Base-by-base conservation (phyloP, 1,140 invertebrate genomes). In the Heliconius himera region DNA sequence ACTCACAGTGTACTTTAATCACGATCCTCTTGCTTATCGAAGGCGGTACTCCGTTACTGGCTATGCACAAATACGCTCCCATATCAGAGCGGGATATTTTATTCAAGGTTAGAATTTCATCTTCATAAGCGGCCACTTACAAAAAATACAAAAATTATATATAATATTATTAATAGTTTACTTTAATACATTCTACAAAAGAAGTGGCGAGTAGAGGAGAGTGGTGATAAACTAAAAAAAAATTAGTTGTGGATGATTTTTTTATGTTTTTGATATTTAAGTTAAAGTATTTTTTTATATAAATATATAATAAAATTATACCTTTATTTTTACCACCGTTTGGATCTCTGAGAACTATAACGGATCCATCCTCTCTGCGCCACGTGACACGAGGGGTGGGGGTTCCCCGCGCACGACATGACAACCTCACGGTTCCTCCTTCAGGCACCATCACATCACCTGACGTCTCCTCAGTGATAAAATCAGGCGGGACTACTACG, bases 61-160 rank as follows among this genome's bases (percentile, higher is more conserved):
- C 97, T 70, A 98, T 98, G 92, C 97, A 98, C 72, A 98, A 94
- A 93, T 98, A 98, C 76, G 97, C 97, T n/a, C 97, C 97, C 98
- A 98, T 98, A 91, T 98, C 97, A 75, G 97, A 96, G 75, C 98
- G 95, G 78, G 96, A 97, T 85, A 98, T 97, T 94, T 98, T 98
- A 70, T 95, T 96, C 81, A 98, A 94, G 82, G 96, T 96, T 77
- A 98, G 91, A 18, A 97, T 96, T 86, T 98, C 96, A 60, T 97
- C 97, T 82, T 97, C 94, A 81, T 94, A 96, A 13, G 95, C 93
- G 26, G 94, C 90, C 2, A 96, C 96, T 97, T 71, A 26, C 54
- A 76, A 81, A 79, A 83, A 72, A 83, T 74, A 81, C 22, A 36
- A 6, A 26, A 73, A 33, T 9, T 29, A 8, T 29, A 16, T 5